phyloP scores from a whole-genome alignment of 2,797 vertebrate genomes.

The Gobionotothen gibberifrons region DNA sequence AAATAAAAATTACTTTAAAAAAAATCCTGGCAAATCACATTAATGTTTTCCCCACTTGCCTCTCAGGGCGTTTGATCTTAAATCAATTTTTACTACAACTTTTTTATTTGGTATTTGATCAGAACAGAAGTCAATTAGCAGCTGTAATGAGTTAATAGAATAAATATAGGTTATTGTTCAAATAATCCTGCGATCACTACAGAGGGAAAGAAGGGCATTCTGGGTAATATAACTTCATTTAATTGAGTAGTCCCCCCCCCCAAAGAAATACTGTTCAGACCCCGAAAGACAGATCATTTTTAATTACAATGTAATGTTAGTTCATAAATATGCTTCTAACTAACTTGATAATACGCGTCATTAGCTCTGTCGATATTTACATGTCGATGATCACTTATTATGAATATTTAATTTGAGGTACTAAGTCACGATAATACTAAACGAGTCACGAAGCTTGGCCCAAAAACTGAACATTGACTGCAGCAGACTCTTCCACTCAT shows the following conservation, averaged over 20 bases:
- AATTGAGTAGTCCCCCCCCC: slow-evolving; percentile 12
- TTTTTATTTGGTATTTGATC: neutral
- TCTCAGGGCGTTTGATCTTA: too few relatives aligned
- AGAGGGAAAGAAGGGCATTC: slow-evolving; percentile 38
- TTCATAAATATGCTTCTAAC: slow-evolving; percentile 80
- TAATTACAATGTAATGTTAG: slow-evolving; percentile 71
- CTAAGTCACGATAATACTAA: slow-evolving; percentile 65
- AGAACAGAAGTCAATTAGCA: slow-evolving; percentile 12
- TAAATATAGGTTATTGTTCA: neutral
- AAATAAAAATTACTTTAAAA: too few relatives aligned
- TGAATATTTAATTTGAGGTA: slow-evolving; percentile 66
- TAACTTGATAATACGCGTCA: slow-evolving; percentile 69
- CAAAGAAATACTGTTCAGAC: slow-evolving; percentile 31
- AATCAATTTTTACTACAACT: too few relatives aligned
- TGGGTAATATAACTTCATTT: slow-evolving; percentile 37
- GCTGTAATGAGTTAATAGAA: neutral
- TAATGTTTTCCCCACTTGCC: too few relatives aligned
- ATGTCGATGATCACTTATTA: slow-evolving; percentile 58
- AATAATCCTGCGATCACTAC: slow-evolving; percentile 19
- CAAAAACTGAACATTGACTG: slow-evolving; percentile 56
- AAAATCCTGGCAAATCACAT: too few relatives aligned
- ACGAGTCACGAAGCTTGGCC: slow-evolving; percentile 32
- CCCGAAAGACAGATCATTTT: slow-evolving; percentile 9
- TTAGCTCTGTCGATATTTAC: slow-evolving; percentile 76
- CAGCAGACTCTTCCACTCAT: slow-evolving; percentile 25